These are phyloP conservation scores for Paradoxurus hermaphroditus DNA, from an alignment of 2,113 vertebrate genomes.

Conservation along the genomic window DNA sequence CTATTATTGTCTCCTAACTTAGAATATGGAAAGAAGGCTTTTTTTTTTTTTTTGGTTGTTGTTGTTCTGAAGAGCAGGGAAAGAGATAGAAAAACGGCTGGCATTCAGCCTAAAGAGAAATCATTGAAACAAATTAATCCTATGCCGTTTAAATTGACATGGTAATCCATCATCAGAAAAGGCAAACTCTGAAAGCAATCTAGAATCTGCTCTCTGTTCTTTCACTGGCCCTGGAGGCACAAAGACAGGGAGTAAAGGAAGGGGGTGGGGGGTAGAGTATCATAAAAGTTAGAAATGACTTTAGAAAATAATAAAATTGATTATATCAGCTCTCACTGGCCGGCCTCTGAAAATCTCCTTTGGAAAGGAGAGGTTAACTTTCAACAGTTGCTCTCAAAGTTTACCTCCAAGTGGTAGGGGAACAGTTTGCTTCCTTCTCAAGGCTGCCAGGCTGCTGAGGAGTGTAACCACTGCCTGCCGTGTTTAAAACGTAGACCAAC, in stretches of 20 bases:
- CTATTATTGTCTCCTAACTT: constrained; percentile 82
- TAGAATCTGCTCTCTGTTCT: constrained; percentile 91
- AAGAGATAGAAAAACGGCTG: constrained; percentile 87
- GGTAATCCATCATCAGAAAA: constrained; percentile 98
- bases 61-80: constrained; percentile 77
- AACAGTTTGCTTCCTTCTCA: constrained; percentile 43
- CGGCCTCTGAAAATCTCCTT: constrained; percentile 43
- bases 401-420: constrained; percentile 26
- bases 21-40: constrained; percentile 63
- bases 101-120: constrained; percentile 96
- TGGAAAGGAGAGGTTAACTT: constrained; percentile 66
- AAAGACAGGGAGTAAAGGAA: constrained; percentile 86
- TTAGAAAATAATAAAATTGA: constrained; percentile 74
- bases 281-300: constrained; percentile 84
- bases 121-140: constrained; percentile 99
- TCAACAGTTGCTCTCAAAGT: constrained; percentile 57
- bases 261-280: not conserved
- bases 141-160: constrained; percentile 98
- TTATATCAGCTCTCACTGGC: constrained; percentile 57
- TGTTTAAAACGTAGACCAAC: constrained; percentile 60
- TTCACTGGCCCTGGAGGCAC: constrained; percentile 90
- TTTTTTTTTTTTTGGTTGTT: not conserved
- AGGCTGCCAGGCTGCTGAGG: constrained; percentile 44
- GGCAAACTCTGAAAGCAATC: constrained; percentile 95
- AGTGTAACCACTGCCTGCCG: not conserved